Evolutionary conservation across 1,140 invertebrate genomes (phyloP).

Genomic region (Kradibia gibbosae): DNA sequence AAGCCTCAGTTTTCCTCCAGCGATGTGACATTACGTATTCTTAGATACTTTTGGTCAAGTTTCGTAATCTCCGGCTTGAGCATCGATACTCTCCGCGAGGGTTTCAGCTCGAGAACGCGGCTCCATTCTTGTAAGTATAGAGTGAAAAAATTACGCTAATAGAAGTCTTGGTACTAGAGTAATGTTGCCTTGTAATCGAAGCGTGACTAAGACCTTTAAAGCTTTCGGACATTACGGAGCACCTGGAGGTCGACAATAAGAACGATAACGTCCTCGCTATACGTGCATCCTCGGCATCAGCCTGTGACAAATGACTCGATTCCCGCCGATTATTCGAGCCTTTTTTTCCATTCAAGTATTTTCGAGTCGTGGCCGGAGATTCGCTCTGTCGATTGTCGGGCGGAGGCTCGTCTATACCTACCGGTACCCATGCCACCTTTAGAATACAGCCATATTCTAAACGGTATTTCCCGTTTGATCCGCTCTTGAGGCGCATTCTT

Average conservation of each 20-base stretch:
- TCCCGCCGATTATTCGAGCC: constrained; percentile 47
- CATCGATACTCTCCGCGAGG: background rate
- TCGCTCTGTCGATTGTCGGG: constrained; percentile 48
- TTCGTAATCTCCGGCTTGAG: background rate
- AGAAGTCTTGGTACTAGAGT: no score
- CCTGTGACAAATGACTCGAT: constrained; percentile 57
- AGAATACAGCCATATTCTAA: constrained; percentile 22
- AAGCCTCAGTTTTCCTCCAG: background rate
- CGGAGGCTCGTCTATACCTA: background rate
- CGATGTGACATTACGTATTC: background rate
- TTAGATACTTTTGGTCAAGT: no score
- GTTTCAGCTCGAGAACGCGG: background rate
- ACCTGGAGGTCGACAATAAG: background rate
- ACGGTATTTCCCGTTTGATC: constrained; percentile 24
- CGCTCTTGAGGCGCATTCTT: no score
- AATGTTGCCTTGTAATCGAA: background rate
- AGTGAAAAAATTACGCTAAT: no score
- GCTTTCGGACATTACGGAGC: background rate
- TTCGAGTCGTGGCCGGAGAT: constrained; percentile 49
- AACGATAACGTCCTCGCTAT: background rate
- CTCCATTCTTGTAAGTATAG: no score
- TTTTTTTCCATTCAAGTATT: constrained; percentile 53
- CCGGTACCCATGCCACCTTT: background rate
- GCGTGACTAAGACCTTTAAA: background rate
- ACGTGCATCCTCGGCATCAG: background rate